A percentile compares a stretch with the other conserved stretches of the same genome.
Conservation (phyloP, 2,113 vertebrate species). For the Eptesicus fuscus region DNA sequence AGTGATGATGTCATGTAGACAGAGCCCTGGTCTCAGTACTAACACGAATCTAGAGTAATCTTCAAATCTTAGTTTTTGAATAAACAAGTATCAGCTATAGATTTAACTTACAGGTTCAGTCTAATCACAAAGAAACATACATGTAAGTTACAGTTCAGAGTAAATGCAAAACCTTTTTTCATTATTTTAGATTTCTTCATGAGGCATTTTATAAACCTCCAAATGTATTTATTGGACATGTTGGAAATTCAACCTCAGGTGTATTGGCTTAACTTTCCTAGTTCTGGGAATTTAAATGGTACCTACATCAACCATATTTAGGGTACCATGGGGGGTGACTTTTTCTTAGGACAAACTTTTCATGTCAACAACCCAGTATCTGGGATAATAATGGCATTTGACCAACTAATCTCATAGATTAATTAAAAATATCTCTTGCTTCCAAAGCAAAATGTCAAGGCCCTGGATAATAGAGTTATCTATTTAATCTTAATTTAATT, state of each 20-base stretch:
- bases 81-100: neutral
- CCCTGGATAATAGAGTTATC: neutral
- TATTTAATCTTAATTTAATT: conserved; percentile 19
- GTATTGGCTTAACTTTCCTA: neutral
- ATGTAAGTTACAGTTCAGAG: neutral
- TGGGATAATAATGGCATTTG: neutral
- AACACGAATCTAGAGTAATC: neutral
- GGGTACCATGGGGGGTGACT: neutral
- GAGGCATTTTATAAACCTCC: neutral
- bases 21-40: neutral
- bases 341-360: conserved; percentile 20
- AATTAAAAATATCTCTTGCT: conserved; percentile 22
- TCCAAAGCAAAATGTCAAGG: conserved; percentile 44
- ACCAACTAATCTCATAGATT: neutral
- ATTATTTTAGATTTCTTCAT: neutral
- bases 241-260: neutral
- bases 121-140: neutral
- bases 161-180: neutral
- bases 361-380: neutral
- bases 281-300: neutral
- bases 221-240: neutral
- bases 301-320: neutral
- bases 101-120: neutral
- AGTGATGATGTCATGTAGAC: neutral
- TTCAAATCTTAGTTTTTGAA: neutral